Evolutionary conservation across 2,797 vertebrate species (phyloP).

Genomic region (Coendou prehensilis): DNA sequence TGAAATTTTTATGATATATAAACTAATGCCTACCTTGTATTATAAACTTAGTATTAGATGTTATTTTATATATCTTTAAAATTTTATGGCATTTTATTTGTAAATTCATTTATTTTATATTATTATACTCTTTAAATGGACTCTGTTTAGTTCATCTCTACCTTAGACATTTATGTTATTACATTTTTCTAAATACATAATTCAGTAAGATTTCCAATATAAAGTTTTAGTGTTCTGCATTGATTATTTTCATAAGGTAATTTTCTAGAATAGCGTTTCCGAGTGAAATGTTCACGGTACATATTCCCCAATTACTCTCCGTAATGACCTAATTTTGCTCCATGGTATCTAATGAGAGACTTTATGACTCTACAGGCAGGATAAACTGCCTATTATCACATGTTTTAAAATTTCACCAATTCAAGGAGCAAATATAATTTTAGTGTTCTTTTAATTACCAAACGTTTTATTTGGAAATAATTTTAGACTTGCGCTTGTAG

Average conservation of each 20-base stretch:
- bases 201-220: background rate
- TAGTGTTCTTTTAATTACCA: too few relatives aligned
- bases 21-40: background rate
- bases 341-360: background rate
- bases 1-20: slow-evolving; percentile 23
- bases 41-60: slow-evolving; percentile 9
- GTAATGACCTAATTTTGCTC: too few relatives aligned
- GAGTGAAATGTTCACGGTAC: background rate
- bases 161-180: background rate
- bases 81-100: background rate
- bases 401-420: background rate
- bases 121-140: background rate
- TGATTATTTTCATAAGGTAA: background rate
- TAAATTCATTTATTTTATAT: background rate
- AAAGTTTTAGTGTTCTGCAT: background rate
- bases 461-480: background rate
- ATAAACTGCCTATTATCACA: background rate
- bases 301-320: background rate
- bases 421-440: background rate
- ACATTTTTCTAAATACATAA: background rate
- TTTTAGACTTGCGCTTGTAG: background rate
- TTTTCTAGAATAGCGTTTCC: background rate
- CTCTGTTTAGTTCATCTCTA: background rate
- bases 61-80: slow-evolving; percentile 16
- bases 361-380: too few relatives aligned